Base-by-base conservation (phyloP, 1,140 invertebrate genomes). In the Propsilocerus akamusi region DNA sequence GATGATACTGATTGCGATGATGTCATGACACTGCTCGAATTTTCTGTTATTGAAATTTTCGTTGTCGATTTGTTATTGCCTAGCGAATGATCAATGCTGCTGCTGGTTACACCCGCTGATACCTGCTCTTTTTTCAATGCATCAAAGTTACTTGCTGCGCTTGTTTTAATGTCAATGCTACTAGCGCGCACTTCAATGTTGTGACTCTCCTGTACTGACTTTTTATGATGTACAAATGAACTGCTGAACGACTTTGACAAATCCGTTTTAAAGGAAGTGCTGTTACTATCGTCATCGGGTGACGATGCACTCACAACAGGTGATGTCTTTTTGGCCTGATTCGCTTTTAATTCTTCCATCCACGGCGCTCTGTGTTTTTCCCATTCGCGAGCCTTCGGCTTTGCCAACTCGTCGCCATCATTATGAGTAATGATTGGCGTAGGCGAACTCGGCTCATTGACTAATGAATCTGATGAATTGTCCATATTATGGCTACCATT, bases 311-410 rank as follows among this genome's bases (percentile, higher is more conserved):
- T 64, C 48, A 60, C 64, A 8, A 67, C 59, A 37, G 67, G 66
- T 28, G 65, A 62, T n/a, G 63, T 62, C 53, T 76, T 74, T 58
- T 73, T 74, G 22, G 72, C 75, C 60, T 78, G 76, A 56, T 76
- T 77, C 25, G 75, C 62, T 57, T 79, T 79, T 53, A 80, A 66
- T 57, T 80, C 78, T 52, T 72, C 76, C 68, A 80, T 71, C 78
- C 78, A 80, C 0, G 78, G 78, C 46, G 74, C 76, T 55, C 70
- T 72, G 53, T 76, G 72, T 55, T 75, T 77, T 55, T 77, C 76
- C 69, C 71, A 72, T 53, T 71, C 68, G 2, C 68, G 59, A 26
- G 70, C 57, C 55, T 70, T 71, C 4, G 70, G 71, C 54, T 72
- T 73, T 17, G 59, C 62, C 55, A 70, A 64, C 37, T 69, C 69